These are phyloP conservation scores for Lipotes vexillifer DNA, from an alignment of 2,113 vertebrate species.

Conservation along the genomic window DNA sequence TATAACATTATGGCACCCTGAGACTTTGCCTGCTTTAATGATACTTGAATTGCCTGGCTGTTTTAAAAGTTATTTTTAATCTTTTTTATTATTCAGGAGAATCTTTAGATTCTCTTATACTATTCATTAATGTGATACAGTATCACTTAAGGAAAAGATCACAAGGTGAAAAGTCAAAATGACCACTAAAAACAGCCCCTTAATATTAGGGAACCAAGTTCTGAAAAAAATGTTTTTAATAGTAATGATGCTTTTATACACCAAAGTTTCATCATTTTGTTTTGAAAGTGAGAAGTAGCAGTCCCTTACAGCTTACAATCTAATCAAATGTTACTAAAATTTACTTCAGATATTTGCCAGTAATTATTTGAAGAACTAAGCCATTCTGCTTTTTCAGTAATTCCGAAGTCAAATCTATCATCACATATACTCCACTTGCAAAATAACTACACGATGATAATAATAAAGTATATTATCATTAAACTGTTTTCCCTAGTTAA, in stretches of 20 bases:
- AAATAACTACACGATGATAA: not conserved
- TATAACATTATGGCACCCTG: not conserved
- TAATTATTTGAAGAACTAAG: not conserved
- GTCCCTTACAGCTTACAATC: conserved; percentile 13
- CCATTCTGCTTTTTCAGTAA: not conserved
- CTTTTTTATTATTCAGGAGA: not conserved
- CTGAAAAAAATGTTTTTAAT: not conserved
- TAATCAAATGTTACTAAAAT: conserved; percentile 26
- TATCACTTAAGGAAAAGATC: conserved; percentile 19
- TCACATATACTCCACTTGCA: not conserved
- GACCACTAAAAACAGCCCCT: not conserved
- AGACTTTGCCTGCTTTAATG: not conserved
- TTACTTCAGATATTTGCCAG: not conserved
- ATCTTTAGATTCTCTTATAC: not conserved
- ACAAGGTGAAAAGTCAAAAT: conserved; percentile 16
- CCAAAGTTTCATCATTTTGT: not conserved
- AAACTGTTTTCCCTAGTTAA: not conserved
- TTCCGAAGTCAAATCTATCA: not conserved
- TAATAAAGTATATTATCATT: not conserved
- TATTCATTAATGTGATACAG: not conserved
- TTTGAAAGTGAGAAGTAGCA: not conserved
- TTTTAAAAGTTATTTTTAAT: conserved; percentile 8
- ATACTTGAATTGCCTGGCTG: not conserved
- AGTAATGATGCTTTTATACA: conserved; percentile 1
- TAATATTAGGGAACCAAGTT: conserved; percentile 19